These are phyloP conservation scores for Endomychus coccineus DNA, from an alignment of 2,888 invertebrate genomes.

Conservation along the genomic window DNA sequence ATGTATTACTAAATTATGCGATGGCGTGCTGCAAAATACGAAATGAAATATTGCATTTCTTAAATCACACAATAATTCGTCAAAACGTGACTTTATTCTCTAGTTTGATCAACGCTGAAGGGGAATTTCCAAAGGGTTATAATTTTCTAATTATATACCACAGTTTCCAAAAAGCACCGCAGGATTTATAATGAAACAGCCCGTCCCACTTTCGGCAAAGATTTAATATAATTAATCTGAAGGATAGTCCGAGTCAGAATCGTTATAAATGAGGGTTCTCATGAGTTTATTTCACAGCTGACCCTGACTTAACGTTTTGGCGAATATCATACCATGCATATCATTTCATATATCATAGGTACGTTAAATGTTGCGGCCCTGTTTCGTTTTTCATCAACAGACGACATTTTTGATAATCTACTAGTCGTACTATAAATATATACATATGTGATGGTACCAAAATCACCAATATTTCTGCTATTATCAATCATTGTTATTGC, in stretches of 20 bases:
- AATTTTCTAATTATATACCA: conserved; percentile 16
- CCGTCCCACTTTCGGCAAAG: conserved; percentile 12
- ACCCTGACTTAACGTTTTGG: background rate
- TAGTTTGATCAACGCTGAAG: conserved; percentile 13
- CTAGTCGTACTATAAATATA: too few species aligned
- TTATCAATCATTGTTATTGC: too few species aligned
- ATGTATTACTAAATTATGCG: too few species aligned
- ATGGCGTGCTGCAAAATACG: conserved; percentile 9
- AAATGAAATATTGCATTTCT: conserved; percentile 3
- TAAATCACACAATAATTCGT: conserved; percentile 11
- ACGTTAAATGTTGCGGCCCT: too few species aligned
- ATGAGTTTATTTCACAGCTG: conserved; percentile 3
- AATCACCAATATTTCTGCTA: too few species aligned
- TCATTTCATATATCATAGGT: too few species aligned
- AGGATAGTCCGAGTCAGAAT: background rate
- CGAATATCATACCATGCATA: too few species aligned
- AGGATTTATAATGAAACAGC: conserved; percentile 4
- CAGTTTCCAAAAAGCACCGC: conserved; percentile 8
- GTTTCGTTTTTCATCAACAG: too few species aligned
- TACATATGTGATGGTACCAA: too few species aligned
- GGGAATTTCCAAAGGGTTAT: conserved; percentile 14
- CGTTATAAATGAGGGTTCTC: conserved; percentile 10
- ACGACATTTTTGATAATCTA: too few species aligned
- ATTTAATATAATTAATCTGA: conserved; percentile 11
- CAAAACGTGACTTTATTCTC: conserved; percentile 11